Evolutionary conservation across 2,888 invertebrate genomes (phyloP).

Genomic region (Xylocampa areola): DNA sequence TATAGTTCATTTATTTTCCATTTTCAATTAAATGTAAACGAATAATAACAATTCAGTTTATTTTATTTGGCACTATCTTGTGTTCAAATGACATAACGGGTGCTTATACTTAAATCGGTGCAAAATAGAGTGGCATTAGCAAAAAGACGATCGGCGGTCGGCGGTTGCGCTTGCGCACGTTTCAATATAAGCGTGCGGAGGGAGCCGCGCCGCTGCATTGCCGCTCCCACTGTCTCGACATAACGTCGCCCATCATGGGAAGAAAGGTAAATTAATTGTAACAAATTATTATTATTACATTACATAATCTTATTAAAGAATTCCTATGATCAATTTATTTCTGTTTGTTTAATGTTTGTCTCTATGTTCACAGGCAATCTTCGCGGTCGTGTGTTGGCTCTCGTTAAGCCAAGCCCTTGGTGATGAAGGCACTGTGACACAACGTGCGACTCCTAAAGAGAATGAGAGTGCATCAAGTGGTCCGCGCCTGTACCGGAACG

Average conservation of each 20-base stretch:
- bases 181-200: slow-evolving; percentile 76
- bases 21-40: slow-evolving; percentile 59
- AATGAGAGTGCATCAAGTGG: slow-evolving; percentile 77
- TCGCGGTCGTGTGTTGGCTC: slow-evolving; percentile 75
- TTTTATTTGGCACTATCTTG: slow-evolving; percentile 46
- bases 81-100: slow-evolving; percentile 71
- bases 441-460: slow-evolving; percentile 65
- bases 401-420: slow-evolving; percentile 65
- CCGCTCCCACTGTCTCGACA: slow-evolving; percentile 76
- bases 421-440: slow-evolving; percentile 62
- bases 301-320: slow-evolving; percentile 1
- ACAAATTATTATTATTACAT: slow-evolving; percentile 22
- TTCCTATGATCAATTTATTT: slow-evolving; percentile 4
- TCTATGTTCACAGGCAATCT: slow-evolving; percentile 74
- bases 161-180: slow-evolving; percentile 63
- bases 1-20: slow-evolving; percentile 64
- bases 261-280: slow-evolving; percentile 76
- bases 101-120: slow-evolving; percentile 44
- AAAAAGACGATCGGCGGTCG: slow-evolving; percentile 58
- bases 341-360: slow-evolving; percentile 39
- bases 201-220: slow-evolving; percentile 78
- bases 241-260: slow-evolving; percentile 79
- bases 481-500: slow-evolving; percentile 76
- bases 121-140: slow-evolving; percentile 59
- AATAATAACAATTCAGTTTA: slow-evolving; percentile 53